Base-by-base conservation (phyloP, 2,888 invertebrate genomes). In the Sarcophaga carnaria region DNA sequence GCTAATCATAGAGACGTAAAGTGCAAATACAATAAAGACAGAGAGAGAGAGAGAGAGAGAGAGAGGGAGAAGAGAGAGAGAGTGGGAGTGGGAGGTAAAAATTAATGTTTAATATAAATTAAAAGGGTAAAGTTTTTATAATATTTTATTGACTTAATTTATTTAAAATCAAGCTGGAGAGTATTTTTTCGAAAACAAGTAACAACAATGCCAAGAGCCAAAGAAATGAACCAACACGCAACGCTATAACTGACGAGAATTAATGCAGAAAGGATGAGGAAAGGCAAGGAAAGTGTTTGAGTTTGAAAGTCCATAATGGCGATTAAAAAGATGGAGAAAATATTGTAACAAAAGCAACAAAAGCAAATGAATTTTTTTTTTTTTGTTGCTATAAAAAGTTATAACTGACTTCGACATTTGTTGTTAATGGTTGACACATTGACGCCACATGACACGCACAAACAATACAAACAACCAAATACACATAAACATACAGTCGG, bases 141-240 rank as follows among this genome's bases (percentile, higher is more conserved):
- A 70, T 84, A 75, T 84, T 87, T 86, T 87, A 89, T 88, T 88
- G 83, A 85, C 89, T 88, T 85, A 89, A 88, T 89, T 87, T 87
- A 88, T 86, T 85, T 88, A 79, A 86, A 88, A 87, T 87, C 62
- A 83, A 84, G 81, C 72, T 49, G 74, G 59, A 69, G 20, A 72
- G 14, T 12, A 62, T 45, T 83, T 71, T 49, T 66, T 63, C 37
- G 4, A 27, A 37, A 45, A 69, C 49, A 37, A 66, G 27, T 64
- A 37, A 80, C 59, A 76, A 20, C 49, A 37, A 37, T 8, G 8
- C 37, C 2, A 37, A 37, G 37, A 37, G 10, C 8, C 45, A 62
- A 45, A 49, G 69, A 71, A 62, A 25, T 20, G 4, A 54, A 77
- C 72, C 69, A 69, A 71, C 54, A 20, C 25, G 20, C 5, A 49